Evolutionary conservation across 23 tunicate species (phyloP), one percentile per base, ranked within the genome.

Genomic region (Phallusia fumigata): DNA sequence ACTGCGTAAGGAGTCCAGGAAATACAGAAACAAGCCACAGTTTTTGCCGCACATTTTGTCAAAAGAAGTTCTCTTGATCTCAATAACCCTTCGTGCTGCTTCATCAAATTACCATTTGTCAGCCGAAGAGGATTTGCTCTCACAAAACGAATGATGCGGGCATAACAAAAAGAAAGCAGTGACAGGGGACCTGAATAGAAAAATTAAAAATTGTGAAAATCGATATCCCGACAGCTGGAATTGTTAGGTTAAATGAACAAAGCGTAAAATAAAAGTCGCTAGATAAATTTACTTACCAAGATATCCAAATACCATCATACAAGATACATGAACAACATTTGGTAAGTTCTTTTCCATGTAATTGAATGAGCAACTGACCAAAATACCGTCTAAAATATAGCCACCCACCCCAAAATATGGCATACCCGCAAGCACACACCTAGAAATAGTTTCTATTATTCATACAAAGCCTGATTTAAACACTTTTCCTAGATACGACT

Each of bases 1-100:
- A 58, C 16, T 58, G 69, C 69, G 69, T 58, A 58, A 6, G 69
- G 69, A 22, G 69, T 58, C 69, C 69, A 58, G 28, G 69, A 22
- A 24, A 24, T 58, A 5, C 26, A 24, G 13, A 58, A 58, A 58
- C 69, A 58, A 24, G 28, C 69, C 8, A 58, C 69, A 16, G 15
- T 21, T 58, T 58, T 58, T 22, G 69, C 69, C 11, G 69, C 69
- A 13, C 69, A 58, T 40, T 40, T 40, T 40, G 47, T 40, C 47
- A 40, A 40, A 40, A 40, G 5, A 10, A 40, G 47, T 40, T 40
- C 47, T 5, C 47, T 22, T 58, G 26, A 21, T 24, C 69, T 22
- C 28, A 24, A 58, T 1, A 24, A 13, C 69, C 3, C 13, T 58
- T 24, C 13, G 26, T 16, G 26, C 13, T 13, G 28, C 15, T 58